A percentile compares a stretch with the other conserved stretches of the same genome.
Conservation (phyloP, 1,140 invertebrate species). For the Apis laboriosa region DNA sequence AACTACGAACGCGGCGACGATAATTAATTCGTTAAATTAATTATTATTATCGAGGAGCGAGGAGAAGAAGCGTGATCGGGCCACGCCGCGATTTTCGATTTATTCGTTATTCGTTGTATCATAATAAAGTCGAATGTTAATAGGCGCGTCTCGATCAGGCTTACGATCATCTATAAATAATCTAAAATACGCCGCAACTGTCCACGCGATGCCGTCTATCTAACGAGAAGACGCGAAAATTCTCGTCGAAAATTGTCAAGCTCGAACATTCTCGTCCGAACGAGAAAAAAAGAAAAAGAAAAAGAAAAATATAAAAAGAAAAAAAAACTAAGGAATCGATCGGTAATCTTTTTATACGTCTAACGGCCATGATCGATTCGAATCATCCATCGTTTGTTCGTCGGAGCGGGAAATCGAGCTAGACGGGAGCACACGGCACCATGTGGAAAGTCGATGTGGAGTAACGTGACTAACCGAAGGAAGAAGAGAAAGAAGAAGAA, state of each 20-base stretch:
- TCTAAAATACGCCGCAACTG: not conserved
- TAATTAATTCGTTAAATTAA: slow-evolving; percentile 45
- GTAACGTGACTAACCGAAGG: not conserved
- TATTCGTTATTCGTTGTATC: slow-evolving; percentile 70
- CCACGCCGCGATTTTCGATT: slow-evolving; percentile 36
- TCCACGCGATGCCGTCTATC: not conserved
- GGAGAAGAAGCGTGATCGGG: slow-evolving; percentile 31
- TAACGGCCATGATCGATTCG: slow-evolving; percentile 32
- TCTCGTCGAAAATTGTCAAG: not conserved
- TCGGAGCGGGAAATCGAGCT: no score
- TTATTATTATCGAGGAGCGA: slow-evolving; percentile 42
- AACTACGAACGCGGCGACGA: slow-evolving; percentile 58
- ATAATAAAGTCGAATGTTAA: slow-evolving; percentile 63
- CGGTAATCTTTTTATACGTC: slow-evolving; percentile 43
- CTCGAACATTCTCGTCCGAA: not conserved
- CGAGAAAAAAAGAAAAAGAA: slow-evolving; percentile 16
- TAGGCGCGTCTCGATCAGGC: slow-evolving; percentile 11
- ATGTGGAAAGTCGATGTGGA: slow-evolving; percentile 26
- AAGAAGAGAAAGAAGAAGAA: not conserved
- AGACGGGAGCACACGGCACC: slow-evolving; percentile 17
- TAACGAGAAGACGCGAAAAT: not conserved
- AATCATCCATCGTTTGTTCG: not conserved
- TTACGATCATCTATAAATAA: not conserved
- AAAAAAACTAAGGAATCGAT: slow-evolving; percentile 32
- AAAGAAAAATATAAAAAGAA: slow-evolving; percentile 25